phyloP scores from a whole-genome alignment of 2,888 invertebrate species.

The Oeneis ivallda region DNA sequence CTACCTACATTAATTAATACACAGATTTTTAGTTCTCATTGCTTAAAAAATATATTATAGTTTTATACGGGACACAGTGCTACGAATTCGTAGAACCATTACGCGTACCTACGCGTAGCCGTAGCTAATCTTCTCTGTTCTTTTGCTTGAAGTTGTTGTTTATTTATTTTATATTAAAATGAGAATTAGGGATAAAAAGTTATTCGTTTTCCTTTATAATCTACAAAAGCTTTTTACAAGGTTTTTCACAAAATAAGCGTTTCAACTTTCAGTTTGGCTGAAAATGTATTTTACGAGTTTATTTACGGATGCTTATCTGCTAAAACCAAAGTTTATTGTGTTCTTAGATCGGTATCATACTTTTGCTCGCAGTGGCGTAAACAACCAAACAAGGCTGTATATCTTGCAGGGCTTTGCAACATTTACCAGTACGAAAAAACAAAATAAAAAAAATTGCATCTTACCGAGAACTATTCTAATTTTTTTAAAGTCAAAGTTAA shows the following conservation, averaged over 20 bases:
- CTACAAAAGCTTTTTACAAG: background rate
- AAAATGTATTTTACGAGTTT: constrained; percentile 27
- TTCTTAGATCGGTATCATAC: constrained; percentile 29
- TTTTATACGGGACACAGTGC: background rate
- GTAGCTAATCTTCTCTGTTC: background rate
- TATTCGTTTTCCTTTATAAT: background rate
- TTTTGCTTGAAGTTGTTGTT: background rate
- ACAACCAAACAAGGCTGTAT: constrained; percentile 31
- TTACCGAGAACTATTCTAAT: background rate
- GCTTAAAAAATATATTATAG: background rate
- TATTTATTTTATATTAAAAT: background rate
- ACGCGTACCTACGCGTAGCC: background rate
- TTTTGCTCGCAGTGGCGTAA: constrained; percentile 27
- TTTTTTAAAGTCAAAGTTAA: no score
- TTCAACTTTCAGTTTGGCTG: background rate
- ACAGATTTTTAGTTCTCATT: no score
- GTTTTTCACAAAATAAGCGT: constrained; percentile 11
- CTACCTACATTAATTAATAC: no score
- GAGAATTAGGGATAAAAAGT: background rate
- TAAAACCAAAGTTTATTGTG: constrained; percentile 32
- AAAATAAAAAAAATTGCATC: background rate
- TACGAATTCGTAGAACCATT: constrained; percentile 1
- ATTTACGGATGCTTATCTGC: constrained; percentile 30
- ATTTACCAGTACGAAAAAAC: background rate
- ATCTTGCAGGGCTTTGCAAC: constrained; percentile 17